A percentile compares a stretch with the other conserved stretches of the same genome.
Conservation (phyloP, 2,113 vertebrate species). For the Channa argus region DNA sequence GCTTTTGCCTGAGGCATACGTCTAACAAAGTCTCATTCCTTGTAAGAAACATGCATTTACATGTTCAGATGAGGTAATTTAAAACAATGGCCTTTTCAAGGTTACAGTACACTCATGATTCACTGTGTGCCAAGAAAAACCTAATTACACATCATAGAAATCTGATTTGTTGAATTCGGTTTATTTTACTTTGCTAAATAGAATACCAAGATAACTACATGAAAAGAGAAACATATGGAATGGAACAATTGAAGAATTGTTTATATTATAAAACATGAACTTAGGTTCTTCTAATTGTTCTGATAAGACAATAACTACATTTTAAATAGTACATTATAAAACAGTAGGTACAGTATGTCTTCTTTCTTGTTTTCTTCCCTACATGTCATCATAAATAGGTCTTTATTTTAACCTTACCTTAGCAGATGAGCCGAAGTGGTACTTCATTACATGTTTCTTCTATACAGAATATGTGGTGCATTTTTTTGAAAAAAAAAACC, state of each 20-base stretch:
- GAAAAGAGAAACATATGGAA: neutral
- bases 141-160: conserved; percentile 36
- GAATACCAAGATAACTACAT: neutral
- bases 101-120: neutral
- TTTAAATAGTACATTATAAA: too few relatives aligned
- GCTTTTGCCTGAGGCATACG: conserved; percentile 54
- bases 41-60: conserved; percentile 62
- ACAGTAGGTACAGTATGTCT: too few relatives aligned
- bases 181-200: neutral
- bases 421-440: too few relatives aligned
- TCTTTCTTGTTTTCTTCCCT: too few relatives aligned
- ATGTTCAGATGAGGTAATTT: conserved; percentile 56
- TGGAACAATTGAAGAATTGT: neutral
- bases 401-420: too few relatives aligned
- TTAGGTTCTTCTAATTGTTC: too few relatives aligned
- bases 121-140: conserved; percentile 10
- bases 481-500: too few relatives aligned
- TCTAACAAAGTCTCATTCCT: conserved; percentile 51
- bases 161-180: conserved; percentile 5
- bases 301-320: too few relatives aligned
- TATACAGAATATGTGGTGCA: too few relatives aligned
- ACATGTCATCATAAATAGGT: too few relatives aligned
- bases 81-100: conserved; percentile 51
- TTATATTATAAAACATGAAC: too few relatives aligned
- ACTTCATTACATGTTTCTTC: too few relatives aligned